phyloP scores from a whole-genome alignment of 2,113 vertebrate genomes.

The Gnathonemus longibarbis region DNA sequence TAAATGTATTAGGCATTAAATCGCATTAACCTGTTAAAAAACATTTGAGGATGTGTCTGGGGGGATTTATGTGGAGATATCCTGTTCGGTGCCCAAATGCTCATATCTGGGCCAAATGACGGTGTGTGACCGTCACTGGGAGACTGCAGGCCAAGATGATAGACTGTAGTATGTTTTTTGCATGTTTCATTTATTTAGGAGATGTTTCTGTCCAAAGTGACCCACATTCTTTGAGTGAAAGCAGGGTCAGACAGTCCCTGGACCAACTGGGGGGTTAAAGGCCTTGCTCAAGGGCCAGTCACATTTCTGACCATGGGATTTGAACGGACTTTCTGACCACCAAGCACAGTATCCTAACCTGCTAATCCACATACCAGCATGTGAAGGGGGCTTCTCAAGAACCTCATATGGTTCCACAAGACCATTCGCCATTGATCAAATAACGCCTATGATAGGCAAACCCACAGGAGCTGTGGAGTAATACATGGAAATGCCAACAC shows the following conservation, averaged over 20 bases:
- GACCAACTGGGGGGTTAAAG: not conserved
- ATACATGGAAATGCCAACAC: not conserved
- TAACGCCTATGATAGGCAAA: not conserved
- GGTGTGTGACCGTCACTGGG: not conserved
- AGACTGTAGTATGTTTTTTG: not conserved
- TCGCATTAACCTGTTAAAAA: not conserved
- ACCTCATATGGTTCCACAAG: not conserved
- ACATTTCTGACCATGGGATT: not conserved
- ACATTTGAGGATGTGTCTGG: not conserved
- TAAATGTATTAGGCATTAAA: not conserved
- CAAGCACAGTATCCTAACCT: not conserved
- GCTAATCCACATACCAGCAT: not conserved
- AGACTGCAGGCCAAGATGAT: not conserved
- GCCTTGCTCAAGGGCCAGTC: not conserved
- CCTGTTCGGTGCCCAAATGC: not conserved
- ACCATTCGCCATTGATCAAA: not conserved
- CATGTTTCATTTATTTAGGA: not conserved
- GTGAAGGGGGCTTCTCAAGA: not conserved
- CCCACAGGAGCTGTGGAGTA: not conserved
- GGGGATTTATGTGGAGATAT: not conserved
- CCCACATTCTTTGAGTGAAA: not conserved
- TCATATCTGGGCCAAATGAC: not conserved
- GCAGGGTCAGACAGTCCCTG: not conserved
- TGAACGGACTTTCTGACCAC: not conserved
- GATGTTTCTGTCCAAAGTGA: not conserved